Evolutionary conservation across 2,888 invertebrate genomes (phyloP).

Genomic region (Melipona beecheii): DNA sequence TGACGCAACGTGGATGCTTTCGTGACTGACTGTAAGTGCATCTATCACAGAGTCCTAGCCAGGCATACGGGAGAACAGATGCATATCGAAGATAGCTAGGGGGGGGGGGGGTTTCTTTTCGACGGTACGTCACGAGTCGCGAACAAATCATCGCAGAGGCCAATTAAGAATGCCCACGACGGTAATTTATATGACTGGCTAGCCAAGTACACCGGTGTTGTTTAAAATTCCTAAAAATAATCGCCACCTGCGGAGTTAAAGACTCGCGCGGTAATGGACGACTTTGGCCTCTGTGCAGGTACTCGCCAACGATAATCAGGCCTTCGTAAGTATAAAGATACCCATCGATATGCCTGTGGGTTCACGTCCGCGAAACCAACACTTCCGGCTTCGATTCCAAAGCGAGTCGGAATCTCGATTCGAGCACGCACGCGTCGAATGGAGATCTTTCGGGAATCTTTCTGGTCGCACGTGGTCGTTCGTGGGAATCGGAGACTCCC

Average conservation of each 20-base stretch:
- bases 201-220: conserved; percentile 34
- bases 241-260: conserved; percentile 55
- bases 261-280: conserved; percentile 48
- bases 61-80: conserved; percentile 8
- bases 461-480: background rate
- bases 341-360: background rate
- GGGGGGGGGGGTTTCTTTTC: conserved; percentile 30
- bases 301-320: conserved; percentile 47
- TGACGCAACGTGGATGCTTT: no score
- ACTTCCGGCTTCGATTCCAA: conserved; percentile 25
- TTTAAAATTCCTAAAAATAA: conserved; percentile 69
- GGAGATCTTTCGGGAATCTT: conserved; percentile 10
- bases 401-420: conserved; percentile 10
- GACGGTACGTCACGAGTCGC: conserved; percentile 60
- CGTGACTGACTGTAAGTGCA: background rate
- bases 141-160: conserved; percentile 65
- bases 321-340: conserved; percentile 24
- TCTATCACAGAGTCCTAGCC: background rate
- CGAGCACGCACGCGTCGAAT: background rate
- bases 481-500: background rate
- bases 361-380: background rate
- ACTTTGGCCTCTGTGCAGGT: conserved; percentile 31
- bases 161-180: conserved; percentile 71
- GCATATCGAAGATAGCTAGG: conserved; percentile 20
- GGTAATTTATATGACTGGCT: conserved; percentile 66